Percentiles rank a stretch among this genome's conserved stretches.
These are phyloP conservation scores for Phyllotis vaccarum DNA, from an alignment of 2,797 vertebrate genomes.

Conservation along the genomic window DNA sequence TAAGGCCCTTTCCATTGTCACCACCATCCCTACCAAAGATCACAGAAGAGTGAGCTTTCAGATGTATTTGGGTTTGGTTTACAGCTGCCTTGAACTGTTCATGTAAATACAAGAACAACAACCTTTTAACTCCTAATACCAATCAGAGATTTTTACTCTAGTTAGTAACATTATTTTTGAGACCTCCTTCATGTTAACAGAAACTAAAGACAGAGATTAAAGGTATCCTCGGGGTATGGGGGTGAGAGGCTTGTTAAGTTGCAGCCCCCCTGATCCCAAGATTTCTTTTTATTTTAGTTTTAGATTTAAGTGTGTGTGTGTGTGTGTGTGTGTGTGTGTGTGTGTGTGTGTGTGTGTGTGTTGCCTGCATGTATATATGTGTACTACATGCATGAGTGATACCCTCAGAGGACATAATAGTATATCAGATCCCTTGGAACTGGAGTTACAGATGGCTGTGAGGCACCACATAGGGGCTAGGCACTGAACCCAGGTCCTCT, in stretches of 20 bases:
- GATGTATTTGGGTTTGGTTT: background rate
- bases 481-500: background rate
- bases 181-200: background rate
- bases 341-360: background rate
- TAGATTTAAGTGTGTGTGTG: background rate
- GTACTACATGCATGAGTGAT: background rate
- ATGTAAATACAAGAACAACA: background rate
- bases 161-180: background rate
- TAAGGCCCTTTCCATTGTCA: background rate
- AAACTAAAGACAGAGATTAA: background rate
- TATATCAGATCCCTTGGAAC: background rate
- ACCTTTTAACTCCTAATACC: background rate
- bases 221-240: background rate
- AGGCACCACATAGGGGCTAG: background rate
- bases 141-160: background rate
- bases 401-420: no score
- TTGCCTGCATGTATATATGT: background rate
- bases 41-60: background rate
- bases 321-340: background rate
- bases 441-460: background rate
- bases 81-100: background rate
- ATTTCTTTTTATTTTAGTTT: background rate
- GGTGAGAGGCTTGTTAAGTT: conserved; percentile 15
- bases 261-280: background rate
- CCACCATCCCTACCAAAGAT: background rate